These are phyloP conservation scores for Paedocypris sp. DNA, from an alignment of 2,113 vertebrate genomes.

Conservation along the genomic window DNA sequence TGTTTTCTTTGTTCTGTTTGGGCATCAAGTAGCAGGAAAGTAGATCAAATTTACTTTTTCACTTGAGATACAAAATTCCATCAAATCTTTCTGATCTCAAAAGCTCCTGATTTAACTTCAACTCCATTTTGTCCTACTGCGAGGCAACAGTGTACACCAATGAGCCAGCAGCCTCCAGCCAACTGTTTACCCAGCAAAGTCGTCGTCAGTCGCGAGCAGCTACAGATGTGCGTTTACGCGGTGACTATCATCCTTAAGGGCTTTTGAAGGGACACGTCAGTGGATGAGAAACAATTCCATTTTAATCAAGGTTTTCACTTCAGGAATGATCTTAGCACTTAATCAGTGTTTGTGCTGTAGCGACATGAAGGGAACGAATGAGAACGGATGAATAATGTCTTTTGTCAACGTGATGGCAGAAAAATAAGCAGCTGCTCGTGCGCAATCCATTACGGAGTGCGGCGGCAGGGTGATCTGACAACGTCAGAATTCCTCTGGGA, in stretches of 20 bases:
- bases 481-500: constrained; percentile 15
- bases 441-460: constrained; percentile 18
- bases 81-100: too few relatives aligned
- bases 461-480: constrained; percentile 26
- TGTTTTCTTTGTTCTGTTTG: too few relatives aligned
- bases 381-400: constrained; percentile 6
- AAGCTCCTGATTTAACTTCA: too few relatives aligned
- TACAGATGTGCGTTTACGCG: constrained; percentile 2
- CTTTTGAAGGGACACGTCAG: constrained; percentile 2
- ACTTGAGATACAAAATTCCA: too few relatives aligned
- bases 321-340: neutral
- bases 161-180: too few relatives aligned
- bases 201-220: too few relatives aligned
- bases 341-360: constrained; percentile 6
- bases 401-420: neutral
- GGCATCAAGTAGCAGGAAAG: too few relatives aligned
- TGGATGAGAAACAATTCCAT: neutral
- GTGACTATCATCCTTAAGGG: constrained; percentile 24
- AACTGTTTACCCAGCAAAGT: too few relatives aligned
- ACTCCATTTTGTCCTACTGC: too few relatives aligned
- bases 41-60: too few relatives aligned
- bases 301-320: neutral
- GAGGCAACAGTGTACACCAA: too few relatives aligned
- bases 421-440: neutral
- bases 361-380: neutral